Percentiles rank a stretch among this genome's conserved stretches.
phyloP scores from a whole-genome alignment of 2,113 vertebrate genomes.

The Columba livia region DNA sequence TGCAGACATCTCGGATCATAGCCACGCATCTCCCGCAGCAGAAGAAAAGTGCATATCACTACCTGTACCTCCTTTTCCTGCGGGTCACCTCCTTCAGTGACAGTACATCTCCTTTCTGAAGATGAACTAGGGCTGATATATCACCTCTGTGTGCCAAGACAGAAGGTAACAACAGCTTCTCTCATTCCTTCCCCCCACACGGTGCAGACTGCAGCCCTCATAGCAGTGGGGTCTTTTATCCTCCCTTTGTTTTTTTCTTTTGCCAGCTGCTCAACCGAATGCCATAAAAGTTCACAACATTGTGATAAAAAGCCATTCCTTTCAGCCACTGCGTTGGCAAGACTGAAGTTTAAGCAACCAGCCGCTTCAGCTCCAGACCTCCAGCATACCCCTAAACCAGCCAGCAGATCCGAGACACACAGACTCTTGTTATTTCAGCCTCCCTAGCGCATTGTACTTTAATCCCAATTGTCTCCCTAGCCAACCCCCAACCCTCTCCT shows the following conservation, averaged over 20 bases:
- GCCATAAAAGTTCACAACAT: background rate
- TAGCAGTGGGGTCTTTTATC: background rate
- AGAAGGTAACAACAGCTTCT: background rate
- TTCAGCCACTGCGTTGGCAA: background rate
- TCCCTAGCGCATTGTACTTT: background rate
- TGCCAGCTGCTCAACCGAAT: background rate
- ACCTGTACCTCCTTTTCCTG: background rate
- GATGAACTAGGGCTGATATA: background rate
- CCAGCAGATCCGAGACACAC: background rate
- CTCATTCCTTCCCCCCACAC: background rate
- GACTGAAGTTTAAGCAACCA: background rate
- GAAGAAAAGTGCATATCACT: background rate
- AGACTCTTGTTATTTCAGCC: background rate
- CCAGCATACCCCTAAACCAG: background rate
- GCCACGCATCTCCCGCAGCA: background rate
- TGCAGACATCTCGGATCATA: background rate
- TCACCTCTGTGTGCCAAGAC: background rate
- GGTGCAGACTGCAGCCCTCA: background rate
- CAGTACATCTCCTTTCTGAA: background rate
- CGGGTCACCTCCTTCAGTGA: background rate
- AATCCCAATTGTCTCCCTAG: background rate
- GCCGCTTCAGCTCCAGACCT: background rate
- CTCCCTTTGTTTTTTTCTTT: background rate
- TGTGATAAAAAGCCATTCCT: background rate
- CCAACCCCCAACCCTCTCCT: background rate